These are phyloP conservation scores for Microtus richardsoni DNA, from an alignment of 2,113 vertebrate species.

Conservation along the genomic window DNA sequence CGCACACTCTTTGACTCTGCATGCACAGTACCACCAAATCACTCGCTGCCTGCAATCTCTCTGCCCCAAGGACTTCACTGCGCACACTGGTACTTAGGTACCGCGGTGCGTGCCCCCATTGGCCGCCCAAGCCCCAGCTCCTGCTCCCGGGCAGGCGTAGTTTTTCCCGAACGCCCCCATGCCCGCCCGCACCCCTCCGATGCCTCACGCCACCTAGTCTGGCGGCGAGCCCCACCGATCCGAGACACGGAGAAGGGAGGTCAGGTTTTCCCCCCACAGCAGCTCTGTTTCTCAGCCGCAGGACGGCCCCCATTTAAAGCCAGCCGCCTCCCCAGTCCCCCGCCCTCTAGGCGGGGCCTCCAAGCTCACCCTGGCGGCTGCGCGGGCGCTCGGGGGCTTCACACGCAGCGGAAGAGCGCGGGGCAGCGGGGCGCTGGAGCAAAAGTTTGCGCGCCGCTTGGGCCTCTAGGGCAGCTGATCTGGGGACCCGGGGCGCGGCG, in stretches of 20 bases:
- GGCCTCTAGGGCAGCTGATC: slow-evolving; percentile 58
- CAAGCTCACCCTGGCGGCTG: slow-evolving; percentile 74
- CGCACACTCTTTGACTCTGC: slow-evolving; percentile 47
- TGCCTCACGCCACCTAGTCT: slow-evolving; percentile 63
- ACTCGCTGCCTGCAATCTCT: slow-evolving; percentile 27
- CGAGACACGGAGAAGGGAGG: neutral
- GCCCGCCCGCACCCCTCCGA: slow-evolving; percentile 45
- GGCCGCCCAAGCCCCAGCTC: neutral
- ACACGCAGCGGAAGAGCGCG: slow-evolving; percentile 59
- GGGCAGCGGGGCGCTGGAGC: slow-evolving; percentile 49
- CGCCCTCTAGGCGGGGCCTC: slow-evolving; percentile 79
- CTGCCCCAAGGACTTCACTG: slow-evolving; percentile 57
- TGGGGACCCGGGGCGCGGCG: slow-evolving; percentile 24
- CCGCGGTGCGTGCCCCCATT: slow-evolving; percentile 31
- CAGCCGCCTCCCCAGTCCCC: slow-evolving; percentile 75
- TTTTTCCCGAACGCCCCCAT: neutral
- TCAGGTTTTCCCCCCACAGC: neutral
- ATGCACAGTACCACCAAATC: neutral
- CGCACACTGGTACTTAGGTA: slow-evolving; percentile 57
- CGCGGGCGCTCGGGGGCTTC: slow-evolving; percentile 66
- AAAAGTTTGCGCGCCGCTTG: slow-evolving; percentile 84
- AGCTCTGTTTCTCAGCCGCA: slow-evolving; percentile 19
- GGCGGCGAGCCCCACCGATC: slow-evolving; percentile 23
- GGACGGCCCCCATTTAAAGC: slow-evolving; percentile 78
- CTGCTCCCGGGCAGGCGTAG: neutral